Conservation (phyloP, 2,797 vertebrate species). For the Anas bernieri region DNA sequence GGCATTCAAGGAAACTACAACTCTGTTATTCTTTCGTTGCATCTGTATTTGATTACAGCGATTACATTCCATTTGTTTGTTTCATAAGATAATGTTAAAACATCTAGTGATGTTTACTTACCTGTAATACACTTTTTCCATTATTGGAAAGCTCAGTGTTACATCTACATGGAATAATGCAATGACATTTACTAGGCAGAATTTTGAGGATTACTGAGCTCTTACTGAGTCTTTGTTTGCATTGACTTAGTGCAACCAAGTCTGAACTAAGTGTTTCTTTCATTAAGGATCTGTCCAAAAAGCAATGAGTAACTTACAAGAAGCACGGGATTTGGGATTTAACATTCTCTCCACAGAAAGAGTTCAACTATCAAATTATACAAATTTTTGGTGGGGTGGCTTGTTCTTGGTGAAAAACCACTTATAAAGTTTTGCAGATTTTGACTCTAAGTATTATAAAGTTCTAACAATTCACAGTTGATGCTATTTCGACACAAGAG, state of each 20-base stretch:
- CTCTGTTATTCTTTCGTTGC: slow-evolving; percentile 25
- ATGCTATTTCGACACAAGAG: not conserved
- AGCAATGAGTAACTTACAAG: not conserved
- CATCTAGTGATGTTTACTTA: not conserved
- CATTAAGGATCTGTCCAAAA: not conserved
- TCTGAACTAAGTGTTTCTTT: not conserved
- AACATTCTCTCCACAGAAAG: not conserved
- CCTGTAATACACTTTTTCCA: not conserved
- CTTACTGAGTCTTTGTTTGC: not conserved
- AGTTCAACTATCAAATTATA: not conserved
- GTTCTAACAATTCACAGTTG: not conserved
- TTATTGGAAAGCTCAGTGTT: not conserved
- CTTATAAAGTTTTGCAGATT: not conserved
- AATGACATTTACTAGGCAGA: not conserved
- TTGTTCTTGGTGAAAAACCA: not conserved
- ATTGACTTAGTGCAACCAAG: not conserved
- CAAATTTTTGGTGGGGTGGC: not conserved
- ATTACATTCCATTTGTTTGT: slow-evolving; percentile 40
- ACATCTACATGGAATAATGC: not conserved
- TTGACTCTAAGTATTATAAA: not conserved
- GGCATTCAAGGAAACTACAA: slow-evolving; percentile 45
- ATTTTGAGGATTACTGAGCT: not conserved
- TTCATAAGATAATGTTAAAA: slow-evolving; percentile 21
- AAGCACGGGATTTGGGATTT: not conserved
- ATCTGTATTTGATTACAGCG: slow-evolving; percentile 27